Conservation (phyloP, 2,797 vertebrate species). For the Threskiornis aethiopicus region DNA sequence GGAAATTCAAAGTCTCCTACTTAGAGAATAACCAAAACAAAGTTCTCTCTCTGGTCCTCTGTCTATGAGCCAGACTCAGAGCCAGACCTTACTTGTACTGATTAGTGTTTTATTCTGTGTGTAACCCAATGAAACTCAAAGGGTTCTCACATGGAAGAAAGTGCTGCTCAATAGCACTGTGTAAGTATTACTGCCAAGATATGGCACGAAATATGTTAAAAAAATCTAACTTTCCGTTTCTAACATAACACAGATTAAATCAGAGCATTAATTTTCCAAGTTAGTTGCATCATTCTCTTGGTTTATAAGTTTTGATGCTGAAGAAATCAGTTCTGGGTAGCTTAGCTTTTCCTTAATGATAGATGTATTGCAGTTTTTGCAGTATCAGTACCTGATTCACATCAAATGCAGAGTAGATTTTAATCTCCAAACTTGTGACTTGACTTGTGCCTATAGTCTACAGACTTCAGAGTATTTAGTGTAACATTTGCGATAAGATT, state of each 20-base stretch:
- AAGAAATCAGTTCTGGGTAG: background rate
- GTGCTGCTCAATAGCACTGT: background rate
- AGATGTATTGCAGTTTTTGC: background rate
- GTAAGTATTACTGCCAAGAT: background rate
- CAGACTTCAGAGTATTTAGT: background rate
- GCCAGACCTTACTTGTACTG: constrained; percentile 12
- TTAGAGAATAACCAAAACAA: constrained; percentile 46
- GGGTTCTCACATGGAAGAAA: constrained; percentile 13
- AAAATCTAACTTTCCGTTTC: background rate
- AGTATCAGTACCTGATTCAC: background rate
- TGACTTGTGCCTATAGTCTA: background rate
- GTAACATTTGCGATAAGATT: background rate
- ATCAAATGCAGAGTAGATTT: background rate
- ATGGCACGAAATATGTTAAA: background rate
- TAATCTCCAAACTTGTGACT: background rate
- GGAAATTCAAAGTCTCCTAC: constrained; percentile 58
- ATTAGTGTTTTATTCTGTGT: constrained; percentile 46
- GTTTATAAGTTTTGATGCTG: background rate
- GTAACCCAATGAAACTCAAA: constrained; percentile 16
- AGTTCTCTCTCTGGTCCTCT: constrained; percentile 47
- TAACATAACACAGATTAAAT: background rate
- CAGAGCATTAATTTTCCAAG: background rate
- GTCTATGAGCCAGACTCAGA: constrained; percentile 42
- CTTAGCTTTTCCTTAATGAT: background rate
- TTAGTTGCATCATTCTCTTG: background rate